Base-by-base conservation (phyloP, 2,888 invertebrate genomes). In the Athalia cordata region DNA sequence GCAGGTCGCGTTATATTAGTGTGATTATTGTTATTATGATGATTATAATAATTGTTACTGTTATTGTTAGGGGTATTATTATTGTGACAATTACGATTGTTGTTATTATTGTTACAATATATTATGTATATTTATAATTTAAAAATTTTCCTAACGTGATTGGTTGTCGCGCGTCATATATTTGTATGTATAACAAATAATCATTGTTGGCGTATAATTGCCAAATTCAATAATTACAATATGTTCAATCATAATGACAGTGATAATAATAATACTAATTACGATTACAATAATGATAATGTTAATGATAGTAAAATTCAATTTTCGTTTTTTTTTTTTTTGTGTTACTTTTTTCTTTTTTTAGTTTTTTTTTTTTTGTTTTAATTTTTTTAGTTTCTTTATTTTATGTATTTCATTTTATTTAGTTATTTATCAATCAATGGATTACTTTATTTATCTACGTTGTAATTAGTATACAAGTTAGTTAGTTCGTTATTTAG, bases 141-240 rank as follows among this genome's bases (percentile, higher is more conserved):
- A 47, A 66, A 13, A 49, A 43, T 29, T 55, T 55, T 55, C 86
- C 86, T 89, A 89, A 89, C 86, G 85, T 89, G 89, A 89, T 89
- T 89, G 89, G 89, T 88, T 89, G 85, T 89, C 89, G 89, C 89
- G 87, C 87, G 84, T 84, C 67, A 78, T 66, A 78, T 79, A 78
- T 82, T 78, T 81, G 83, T 80, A 77, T 81, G 79, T 81, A 77
- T 76, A 64, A 29, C 29, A 0, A 55, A 55, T 11, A n/a, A 55
- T 55, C 3, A 55, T 55, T 4, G 8, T 55, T 62, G 8, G 8
- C 62, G 29, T 15, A 11, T 13, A 8, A 8, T n/a, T 62, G 0
- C 8, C 29, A 62, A 62, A 13, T 62, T 13, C 13, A 62, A 13
- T 62, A 4, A 15, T 62, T 15, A 62, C 15, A 62, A 3, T 13